Conservation (phyloP, 2,113 vertebrate genomes). For the Rutilus rutilus region DNA sequence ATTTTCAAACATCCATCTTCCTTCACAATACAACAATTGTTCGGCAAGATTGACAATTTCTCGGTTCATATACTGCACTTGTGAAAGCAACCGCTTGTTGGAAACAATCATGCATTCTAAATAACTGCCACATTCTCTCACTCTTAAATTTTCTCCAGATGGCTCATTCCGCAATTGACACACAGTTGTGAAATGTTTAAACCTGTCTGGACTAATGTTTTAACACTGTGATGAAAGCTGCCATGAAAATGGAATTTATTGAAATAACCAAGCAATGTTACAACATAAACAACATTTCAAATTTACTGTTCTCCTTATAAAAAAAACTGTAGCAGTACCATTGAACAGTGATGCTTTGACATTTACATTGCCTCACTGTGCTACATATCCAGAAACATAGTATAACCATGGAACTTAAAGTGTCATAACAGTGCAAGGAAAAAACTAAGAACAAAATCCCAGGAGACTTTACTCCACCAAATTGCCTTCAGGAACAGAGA, state of each 20-base stretch:
- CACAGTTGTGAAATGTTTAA: background rate
- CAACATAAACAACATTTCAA: background rate
- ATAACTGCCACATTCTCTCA: background rate
- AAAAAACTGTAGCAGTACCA: background rate
- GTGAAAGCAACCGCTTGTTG: background rate
- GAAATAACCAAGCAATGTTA: background rate
- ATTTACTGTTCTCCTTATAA: background rate
- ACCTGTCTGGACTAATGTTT: background rate
- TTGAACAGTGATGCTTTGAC: background rate
- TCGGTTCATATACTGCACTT: background rate
- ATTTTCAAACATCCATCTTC: background rate
- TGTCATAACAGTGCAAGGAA: background rate
- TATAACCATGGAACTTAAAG: background rate
- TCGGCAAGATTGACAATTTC: background rate
- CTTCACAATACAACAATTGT: background rate
- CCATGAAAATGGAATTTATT: background rate
- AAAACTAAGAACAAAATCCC: conserved; percentile 8
- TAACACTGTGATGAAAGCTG: background rate
- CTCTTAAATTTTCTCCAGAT: background rate
- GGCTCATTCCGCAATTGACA: conserved; percentile 6
- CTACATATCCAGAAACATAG: background rate
- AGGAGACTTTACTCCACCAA: background rate
- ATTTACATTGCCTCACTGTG: background rate
- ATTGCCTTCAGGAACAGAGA: background rate
- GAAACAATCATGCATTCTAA: background rate